Percentiles rank a stretch among this genome's conserved stretches.
These are phyloP conservation scores for Hyppa rectilinea DNA, from an alignment of 2,888 invertebrate genomes.

Conservation along the genomic window DNA sequence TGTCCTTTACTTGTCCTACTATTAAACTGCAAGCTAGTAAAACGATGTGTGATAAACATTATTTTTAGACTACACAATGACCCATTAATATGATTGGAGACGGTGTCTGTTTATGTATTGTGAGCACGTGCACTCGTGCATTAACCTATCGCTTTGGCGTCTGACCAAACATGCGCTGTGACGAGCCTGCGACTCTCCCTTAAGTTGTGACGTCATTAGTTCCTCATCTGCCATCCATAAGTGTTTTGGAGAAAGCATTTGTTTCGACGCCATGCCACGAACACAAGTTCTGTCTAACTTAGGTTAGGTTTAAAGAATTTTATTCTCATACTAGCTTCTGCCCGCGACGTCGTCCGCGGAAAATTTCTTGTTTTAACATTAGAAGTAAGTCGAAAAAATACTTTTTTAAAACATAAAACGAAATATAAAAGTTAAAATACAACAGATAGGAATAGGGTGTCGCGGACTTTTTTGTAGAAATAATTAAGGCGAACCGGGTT, in stretches of 20 bases:
- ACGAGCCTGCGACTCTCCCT: constrained; percentile 32
- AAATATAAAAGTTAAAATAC: no score
- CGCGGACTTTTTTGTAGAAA: no score
- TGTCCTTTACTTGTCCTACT: constrained; percentile 30
- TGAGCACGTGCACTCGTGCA: constrained; percentile 79
- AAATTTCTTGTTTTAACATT: no score
- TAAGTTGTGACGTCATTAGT: constrained; percentile 13
- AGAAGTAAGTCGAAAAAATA: no score
- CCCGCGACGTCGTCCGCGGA: no score
- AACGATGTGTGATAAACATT: constrained; percentile 42
- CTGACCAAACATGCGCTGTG: constrained; percentile 75
- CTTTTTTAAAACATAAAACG: no score
- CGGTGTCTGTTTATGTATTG: constrained; percentile 43
- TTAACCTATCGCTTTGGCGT: constrained; percentile 78
- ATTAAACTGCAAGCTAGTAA: constrained; percentile 18
- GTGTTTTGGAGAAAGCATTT: not conserved
- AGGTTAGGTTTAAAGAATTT: not conserved
- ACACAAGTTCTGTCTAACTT: not conserved
- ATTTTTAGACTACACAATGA: constrained; percentile 69
- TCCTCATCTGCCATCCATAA: not conserved
- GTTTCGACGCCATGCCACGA: not conserved
- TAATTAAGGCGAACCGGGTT: no score
- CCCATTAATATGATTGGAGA: constrained; percentile 56
- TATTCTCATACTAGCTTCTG: no score
- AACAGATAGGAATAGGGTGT: no score